Evolutionary conservation across 2,888 invertebrate species (phyloP).

Genomic region (Sesamia inferens): DNA sequence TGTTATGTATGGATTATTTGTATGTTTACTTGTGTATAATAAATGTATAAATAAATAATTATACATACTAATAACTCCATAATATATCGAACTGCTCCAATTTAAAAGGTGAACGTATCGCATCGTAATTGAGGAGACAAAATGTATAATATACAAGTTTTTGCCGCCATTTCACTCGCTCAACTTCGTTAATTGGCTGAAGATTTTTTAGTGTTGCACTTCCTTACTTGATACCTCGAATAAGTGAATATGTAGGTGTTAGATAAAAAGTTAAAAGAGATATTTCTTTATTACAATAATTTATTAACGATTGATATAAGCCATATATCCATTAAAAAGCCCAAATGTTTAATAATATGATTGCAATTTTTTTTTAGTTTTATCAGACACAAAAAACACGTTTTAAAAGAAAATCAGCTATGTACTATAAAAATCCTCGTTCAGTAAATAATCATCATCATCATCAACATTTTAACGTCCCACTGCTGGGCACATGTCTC

Average conservation of each 20-base stretch:
- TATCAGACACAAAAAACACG: not conserved
- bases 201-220: conserved; percentile 48
- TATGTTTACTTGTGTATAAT: not conserved
- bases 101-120: conserved; percentile 44
- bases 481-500: no score
- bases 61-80: conserved; percentile 13
- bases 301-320: not conserved
- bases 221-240: conserved; percentile 27
- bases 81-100: conserved; percentile 43
- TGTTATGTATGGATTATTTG: no score
- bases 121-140: conserved; percentile 45
- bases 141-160: conserved; percentile 51
- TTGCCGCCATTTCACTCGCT: conserved; percentile 48
- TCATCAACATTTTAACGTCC: no score
- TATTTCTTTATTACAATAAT: conserved; percentile 4
- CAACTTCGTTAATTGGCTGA: conserved; percentile 52
- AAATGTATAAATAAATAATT: not conserved
- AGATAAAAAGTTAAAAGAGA: conserved; percentile 4
- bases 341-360: not conserved
- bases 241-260: conserved; percentile 11
- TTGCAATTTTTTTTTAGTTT: not conserved
- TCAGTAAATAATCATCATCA: no score
- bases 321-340: conserved; percentile 6
- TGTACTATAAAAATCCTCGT: not conserved
- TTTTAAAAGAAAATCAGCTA: not conserved